Conservation (phyloP, 2,797 vertebrate species). For the Mallotus villosus region DNA sequence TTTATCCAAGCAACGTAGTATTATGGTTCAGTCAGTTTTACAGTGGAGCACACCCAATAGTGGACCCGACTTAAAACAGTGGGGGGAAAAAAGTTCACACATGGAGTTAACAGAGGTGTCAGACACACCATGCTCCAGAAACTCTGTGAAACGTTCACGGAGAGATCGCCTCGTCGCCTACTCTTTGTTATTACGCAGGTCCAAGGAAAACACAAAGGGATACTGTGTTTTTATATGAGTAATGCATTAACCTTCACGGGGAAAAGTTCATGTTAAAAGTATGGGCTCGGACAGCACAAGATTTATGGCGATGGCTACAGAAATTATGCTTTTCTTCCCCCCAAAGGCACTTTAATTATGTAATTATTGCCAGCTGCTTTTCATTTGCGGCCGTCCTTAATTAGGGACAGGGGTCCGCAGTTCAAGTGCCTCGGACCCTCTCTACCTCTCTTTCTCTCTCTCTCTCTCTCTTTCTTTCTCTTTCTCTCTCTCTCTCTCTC, state of each 20-base stretch:
- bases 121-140: conserved; percentile 52
- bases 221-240: conserved; percentile 92
- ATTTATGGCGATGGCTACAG: conserved; percentile 95
- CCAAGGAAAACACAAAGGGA: conserved; percentile 90
- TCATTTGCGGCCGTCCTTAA: conserved; percentile 88
- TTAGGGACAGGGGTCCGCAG: conserved; percentile 82
- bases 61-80: conserved; percentile 19
- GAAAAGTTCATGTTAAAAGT: conserved; percentile 84
- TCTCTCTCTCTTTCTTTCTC: no score
- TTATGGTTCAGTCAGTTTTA: conserved; percentile 30
- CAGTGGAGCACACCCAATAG: conserved; percentile 18
- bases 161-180: conserved; percentile 31
- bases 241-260: conserved; percentile 86
- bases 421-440: conserved; percentile 74
- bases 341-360: conserved; percentile 96
- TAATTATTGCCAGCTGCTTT: conserved; percentile 99
- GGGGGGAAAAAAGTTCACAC: conserved; percentile 55
- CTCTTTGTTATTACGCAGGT: conserved; percentile 92
- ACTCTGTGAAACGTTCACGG: conserved; percentile 46
- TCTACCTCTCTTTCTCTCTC: conserved; percentile 4
- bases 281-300: conserved; percentile 92
- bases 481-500: neutral
- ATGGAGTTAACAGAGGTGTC: conserved; percentile 67
- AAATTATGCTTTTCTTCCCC: conserved; percentile 95
- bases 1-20: conserved; percentile 49